A percentile compares a stretch with the other conserved stretches of the same genome.
These are phyloP conservation scores for Eleginops maclovinus DNA, from an alignment of 2,113 vertebrate species.

Conservation along the genomic window DNA sequence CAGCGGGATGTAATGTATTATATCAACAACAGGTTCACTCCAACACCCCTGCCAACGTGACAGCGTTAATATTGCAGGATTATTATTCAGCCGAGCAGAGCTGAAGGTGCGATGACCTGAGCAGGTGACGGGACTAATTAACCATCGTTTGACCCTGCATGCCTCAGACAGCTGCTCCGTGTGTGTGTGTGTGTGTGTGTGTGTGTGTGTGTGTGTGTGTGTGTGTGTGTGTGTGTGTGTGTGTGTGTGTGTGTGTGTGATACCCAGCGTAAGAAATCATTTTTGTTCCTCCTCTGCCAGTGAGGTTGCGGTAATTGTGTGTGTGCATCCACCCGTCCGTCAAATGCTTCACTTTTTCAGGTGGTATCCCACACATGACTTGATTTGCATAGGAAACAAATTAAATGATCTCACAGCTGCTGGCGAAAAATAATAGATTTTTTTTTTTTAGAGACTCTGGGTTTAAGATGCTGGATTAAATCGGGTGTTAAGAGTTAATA, in stretches of 20 bases:
- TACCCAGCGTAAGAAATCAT: constrained; percentile 41
- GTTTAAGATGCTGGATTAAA: constrained; percentile 50
- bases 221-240: constrained; percentile 33
- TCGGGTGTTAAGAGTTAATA: constrained; percentile 40
- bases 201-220: constrained; percentile 31
- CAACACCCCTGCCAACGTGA: constrained; percentile 61
- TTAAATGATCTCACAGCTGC: constrained; percentile 69
- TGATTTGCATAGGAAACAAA: constrained; percentile 76
- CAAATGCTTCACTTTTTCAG: constrained; percentile 63
- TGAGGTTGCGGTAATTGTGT: constrained; percentile 62
- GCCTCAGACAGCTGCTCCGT: constrained; percentile 76
- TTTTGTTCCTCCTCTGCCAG: constrained; percentile 50
- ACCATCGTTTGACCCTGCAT: constrained; percentile 78
- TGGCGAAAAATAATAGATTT: constrained; percentile 55
- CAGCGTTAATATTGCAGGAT: constrained; percentile 76
- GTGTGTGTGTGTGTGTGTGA: constrained; percentile 14
- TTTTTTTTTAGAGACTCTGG: constrained; percentile 1
- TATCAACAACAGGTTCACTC: constrained; percentile 78
- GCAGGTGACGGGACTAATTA: constrained; percentile 81
- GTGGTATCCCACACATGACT: constrained; percentile 65
- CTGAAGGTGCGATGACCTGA: constrained; percentile 79
- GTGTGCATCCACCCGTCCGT: constrained; percentile 61
- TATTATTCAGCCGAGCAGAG: constrained; percentile 74
- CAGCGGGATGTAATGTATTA: constrained; percentile 67
- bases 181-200: constrained; percentile 26